A percentile compares a stretch with the other conserved stretches of the same genome.
These are phyloP conservation scores for Streblospio benedicti DNA, from an alignment of 1,140 invertebrate genomes.

Conservation along the genomic window DNA sequence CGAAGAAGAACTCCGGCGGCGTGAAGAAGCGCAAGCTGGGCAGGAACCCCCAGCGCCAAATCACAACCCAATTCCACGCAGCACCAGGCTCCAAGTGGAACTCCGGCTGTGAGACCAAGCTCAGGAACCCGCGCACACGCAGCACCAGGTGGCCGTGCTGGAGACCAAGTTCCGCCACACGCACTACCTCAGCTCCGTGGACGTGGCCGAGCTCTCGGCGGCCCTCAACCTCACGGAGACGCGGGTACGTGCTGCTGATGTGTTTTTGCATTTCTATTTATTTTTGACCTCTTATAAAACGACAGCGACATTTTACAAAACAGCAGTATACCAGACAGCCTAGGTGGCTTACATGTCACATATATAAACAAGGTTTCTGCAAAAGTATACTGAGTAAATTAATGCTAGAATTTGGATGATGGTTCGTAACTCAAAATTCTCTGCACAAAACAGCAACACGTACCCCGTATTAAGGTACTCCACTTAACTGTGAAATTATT, in stretches of 20 bases:
- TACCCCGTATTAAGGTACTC: too few species aligned
- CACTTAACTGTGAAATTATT: too few species aligned
- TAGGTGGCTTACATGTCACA: too few species aligned
- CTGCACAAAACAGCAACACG: too few species aligned
- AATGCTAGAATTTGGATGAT: background rate
- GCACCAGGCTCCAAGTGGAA: slow-evolving; percentile 53
- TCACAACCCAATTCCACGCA: too few species aligned
- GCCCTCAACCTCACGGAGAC: slow-evolving; percentile 55
- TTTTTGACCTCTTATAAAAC: background rate
- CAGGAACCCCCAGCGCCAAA: slow-evolving; percentile 57
- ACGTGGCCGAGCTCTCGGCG: slow-evolving; percentile 53
- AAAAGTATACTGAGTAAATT: background rate
- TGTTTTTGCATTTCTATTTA: slow-evolving; percentile 1
- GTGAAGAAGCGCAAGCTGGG: slow-evolving; percentile 49
- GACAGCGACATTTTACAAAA: too few species aligned
- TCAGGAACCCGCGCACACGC: slow-evolving; percentile 57
- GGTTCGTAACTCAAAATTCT: background rate
- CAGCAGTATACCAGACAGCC: too few species aligned
- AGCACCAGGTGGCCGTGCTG: slow-evolving; percentile 52
- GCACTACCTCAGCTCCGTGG: slow-evolving; percentile 55
- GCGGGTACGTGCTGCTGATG: slow-evolving; percentile 50
- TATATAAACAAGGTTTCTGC: too few species aligned
- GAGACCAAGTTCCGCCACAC: slow-evolving; percentile 55
- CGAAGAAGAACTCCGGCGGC: slow-evolving; percentile 35
- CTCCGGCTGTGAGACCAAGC: too few species aligned